phyloP scores from a whole-genome alignment of 2,888 invertebrate species.

The Baronia brevicornis region DNA sequence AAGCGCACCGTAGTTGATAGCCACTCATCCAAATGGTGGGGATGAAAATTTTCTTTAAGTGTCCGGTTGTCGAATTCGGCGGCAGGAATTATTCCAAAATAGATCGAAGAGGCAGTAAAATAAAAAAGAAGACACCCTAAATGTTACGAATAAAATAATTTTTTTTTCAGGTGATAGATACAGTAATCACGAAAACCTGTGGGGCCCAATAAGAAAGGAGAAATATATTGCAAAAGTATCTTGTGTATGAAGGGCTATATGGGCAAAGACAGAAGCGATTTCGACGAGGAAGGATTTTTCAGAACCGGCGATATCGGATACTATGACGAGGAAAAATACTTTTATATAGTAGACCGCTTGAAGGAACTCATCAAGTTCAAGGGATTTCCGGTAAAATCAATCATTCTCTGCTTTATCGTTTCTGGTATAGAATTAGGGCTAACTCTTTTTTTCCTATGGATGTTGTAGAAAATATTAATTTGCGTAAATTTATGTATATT shows the following conservation, averaged over 20 bases:
- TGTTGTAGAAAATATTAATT: no score
- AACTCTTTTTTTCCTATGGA: no score
- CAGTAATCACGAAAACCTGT: conserved; percentile 71
- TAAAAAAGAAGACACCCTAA: conserved; percentile 11
- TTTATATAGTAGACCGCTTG: conserved; percentile 83
- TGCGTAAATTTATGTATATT: no score
- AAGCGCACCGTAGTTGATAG: no score
- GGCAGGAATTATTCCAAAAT: no score
- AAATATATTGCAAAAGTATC: conserved; percentile 83
- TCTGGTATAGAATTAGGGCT: no score
- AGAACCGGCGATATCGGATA: conserved; percentile 79
- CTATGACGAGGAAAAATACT: conserved; percentile 79
- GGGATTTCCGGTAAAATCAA: conserved; percentile 70
- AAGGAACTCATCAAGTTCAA: conserved; percentile 90
- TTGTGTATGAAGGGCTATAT: conserved; percentile 85
- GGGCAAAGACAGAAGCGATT: conserved; percentile 77
- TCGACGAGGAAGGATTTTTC: conserved; percentile 84
- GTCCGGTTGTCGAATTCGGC: no score
- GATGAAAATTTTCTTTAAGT: no score
- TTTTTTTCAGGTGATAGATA: conserved; percentile 41
- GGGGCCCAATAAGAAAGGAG: conserved; percentile 79
- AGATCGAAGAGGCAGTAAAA: no score
- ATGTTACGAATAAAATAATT: background rate
- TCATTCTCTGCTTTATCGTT: background rate
- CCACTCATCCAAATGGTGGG: no score